Conservation (phyloP, 1,140 invertebrate genomes). For the Aphaenogaster floridana region DNA sequence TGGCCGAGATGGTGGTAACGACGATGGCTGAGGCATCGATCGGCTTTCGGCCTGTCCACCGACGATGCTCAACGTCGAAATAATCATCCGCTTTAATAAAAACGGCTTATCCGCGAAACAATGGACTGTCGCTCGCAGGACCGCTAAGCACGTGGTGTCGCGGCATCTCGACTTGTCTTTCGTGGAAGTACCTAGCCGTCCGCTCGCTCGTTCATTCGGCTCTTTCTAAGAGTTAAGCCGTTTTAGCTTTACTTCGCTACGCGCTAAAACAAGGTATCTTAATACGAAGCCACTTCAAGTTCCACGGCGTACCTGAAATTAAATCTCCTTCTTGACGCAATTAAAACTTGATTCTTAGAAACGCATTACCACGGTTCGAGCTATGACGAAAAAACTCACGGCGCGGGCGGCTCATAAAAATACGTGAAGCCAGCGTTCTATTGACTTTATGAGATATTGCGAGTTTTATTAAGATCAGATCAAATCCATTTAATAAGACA, state of each 20-base stretch:
- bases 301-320: slow-evolving; percentile 44
- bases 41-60: slow-evolving; percentile 64
- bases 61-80: slow-evolving; percentile 75
- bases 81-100: slow-evolving; percentile 83
- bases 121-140: slow-evolving; percentile 79
- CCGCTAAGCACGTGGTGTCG: slow-evolving; percentile 42
- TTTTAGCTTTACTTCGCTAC: slow-evolving; percentile 54
- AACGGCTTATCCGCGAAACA: slow-evolving; percentile 82
- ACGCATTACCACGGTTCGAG: background rate
- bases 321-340: slow-evolving; percentile 46
- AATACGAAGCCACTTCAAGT: slow-evolving; percentile 48
- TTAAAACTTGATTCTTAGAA: slow-evolving; percentile 45
- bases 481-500: background rate
- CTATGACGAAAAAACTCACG: background rate
- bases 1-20: slow-evolving; percentile 25
- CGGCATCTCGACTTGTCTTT: slow-evolving; percentile 43
- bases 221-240: slow-evolving; percentile 64
- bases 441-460: background rate
- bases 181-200: slow-evolving; percentile 8
- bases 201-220: slow-evolving; percentile 19
- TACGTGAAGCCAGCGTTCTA: background rate
- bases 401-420: background rate
- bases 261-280: slow-evolving; percentile 58
- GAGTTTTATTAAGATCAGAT: background rate
- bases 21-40: slow-evolving; percentile 59